Percentiles rank a stretch among this genome's conserved stretches.
Evolutionary conservation across 2,113 vertebrate species (phyloP).

Genomic region (Oophaga pumilio): DNA sequence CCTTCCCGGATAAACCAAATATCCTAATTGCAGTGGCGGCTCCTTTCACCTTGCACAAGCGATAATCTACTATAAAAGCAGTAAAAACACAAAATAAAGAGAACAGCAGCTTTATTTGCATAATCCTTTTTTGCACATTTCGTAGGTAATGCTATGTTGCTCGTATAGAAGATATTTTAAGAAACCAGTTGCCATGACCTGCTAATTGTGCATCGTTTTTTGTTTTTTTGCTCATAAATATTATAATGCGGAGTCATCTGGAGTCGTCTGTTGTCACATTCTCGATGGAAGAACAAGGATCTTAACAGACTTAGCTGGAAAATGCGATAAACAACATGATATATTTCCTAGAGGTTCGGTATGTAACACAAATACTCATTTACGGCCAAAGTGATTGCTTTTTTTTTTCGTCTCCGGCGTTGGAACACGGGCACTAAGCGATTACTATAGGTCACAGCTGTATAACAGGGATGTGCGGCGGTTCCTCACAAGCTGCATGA

Average conservation of each 20-base stretch:
- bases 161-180: background rate
- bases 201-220: background rate
- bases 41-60: too few relatives aligned
- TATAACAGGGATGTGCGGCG: background rate
- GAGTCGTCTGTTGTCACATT: background rate
- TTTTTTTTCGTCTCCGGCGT: background rate
- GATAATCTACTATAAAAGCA: too few relatives aligned
- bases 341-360: background rate
- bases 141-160: background rate
- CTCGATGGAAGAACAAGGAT: background rate
- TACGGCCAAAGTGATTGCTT: background rate
- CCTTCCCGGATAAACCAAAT: too few relatives aligned
- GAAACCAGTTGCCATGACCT: background rate
- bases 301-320: background rate
- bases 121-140: background rate
- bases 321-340: background rate
- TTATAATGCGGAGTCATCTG: background rate
- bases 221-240: background rate
- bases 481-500: background rate
- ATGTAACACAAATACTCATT: background rate
- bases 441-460: constrained; percentile 36
- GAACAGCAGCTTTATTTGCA: background rate
- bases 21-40: too few relatives aligned
- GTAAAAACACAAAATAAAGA: too few relatives aligned
- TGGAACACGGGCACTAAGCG: background rate